Evolutionary conservation across 2,797 vertebrate species (phyloP), one percentile per base, ranked within the genome.

Genomic region (Cryptoblepharus egeriae): DNA sequence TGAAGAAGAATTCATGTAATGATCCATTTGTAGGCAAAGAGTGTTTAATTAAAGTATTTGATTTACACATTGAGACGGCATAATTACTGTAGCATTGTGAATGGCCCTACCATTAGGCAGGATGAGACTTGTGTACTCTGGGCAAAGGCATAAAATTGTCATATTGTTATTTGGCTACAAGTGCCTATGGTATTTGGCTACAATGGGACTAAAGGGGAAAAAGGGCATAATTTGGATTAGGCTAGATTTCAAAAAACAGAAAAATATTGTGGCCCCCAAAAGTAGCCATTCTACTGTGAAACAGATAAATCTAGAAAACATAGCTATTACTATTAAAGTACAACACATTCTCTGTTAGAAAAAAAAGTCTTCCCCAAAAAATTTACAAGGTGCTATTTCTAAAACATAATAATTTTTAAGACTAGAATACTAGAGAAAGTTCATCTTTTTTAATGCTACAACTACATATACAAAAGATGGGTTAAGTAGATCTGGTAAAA

Each of bases 241-340:
- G 30, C 2, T 26, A 11, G 28, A 22, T 49, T 30, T 28, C 39
- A 13, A 75, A 75, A 22, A 32, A 79, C 65, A 81, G 10, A 88
- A 83, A 24, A 80, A 35, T 24, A 28, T 16, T 80, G 67, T 5
- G 71, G 5, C 84, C 64, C 79, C 42, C 85, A 55, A 87, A 88
- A 86, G 88, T 55, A n/a, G 4, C 16, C 13, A 52, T 30, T n/a
- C 42, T 28, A 64, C 28, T 57, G 52, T 13, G 52, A 45, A 22
- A 57, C 24, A 60, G 26, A 60, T 30, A 20, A 60, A 58, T 57
- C 22, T 32, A 63, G 60, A 63, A 63, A 37, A 32, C 6, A 8
- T 35, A 30, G 10, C 39, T 76, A 30, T 63, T 37, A 9, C 45
- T 12, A 65, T 76, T 64, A 77, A n/a, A 78, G 52, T n/a, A 58